These are phyloP conservation scores for Auanema sp. DNA, from an alignment of 2,888 invertebrate species.

Conservation along the genomic window DNA sequence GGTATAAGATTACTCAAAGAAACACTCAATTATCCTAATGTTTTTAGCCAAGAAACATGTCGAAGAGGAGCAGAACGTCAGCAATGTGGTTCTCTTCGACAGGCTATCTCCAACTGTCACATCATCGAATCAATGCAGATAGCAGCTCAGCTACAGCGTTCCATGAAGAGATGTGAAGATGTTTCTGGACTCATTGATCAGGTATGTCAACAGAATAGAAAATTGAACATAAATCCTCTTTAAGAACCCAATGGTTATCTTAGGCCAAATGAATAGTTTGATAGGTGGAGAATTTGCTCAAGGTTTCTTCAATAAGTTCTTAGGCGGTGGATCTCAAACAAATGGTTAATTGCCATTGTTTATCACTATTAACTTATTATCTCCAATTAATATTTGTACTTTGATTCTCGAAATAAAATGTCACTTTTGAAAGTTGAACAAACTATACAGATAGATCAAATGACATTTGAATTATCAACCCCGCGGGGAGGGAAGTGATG, in stretches of 20 bases:
- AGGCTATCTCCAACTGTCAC: conserved; percentile 59
- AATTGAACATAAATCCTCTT: conserved; percentile 13
- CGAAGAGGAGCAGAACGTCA: conserved; percentile 60
- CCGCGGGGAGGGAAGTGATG: no score
- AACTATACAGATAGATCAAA: no score
- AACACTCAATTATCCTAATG: not conserved
- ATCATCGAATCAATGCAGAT: conserved; percentile 51
- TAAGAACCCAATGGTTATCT: conserved; percentile 56
- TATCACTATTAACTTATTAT: conserved; percentile 12
- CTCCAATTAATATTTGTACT: conserved; percentile 11
- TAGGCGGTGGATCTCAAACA: conserved; percentile 33
- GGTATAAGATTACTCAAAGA: conserved; percentile 27
- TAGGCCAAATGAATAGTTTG: conserved; percentile 54
- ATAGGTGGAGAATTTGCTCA: conserved; percentile 62
- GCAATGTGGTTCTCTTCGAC: conserved; percentile 56
- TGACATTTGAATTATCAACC: no score
- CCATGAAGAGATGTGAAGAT: conserved; percentile 60
- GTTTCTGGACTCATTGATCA: conserved; percentile 61
- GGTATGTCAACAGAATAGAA: no score
- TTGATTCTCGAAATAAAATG: conserved; percentile 3
- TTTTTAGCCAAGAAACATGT: conserved; percentile 60
- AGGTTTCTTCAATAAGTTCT: conserved; percentile 62
- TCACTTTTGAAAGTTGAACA: not conserved
- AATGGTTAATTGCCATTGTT: conserved; percentile 4
- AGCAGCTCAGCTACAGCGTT: conserved; percentile 46